These are phyloP conservation scores for Octopus bimaculoides DNA, from an alignment of 1,140 invertebrate species.

Conservation along the genomic window DNA sequence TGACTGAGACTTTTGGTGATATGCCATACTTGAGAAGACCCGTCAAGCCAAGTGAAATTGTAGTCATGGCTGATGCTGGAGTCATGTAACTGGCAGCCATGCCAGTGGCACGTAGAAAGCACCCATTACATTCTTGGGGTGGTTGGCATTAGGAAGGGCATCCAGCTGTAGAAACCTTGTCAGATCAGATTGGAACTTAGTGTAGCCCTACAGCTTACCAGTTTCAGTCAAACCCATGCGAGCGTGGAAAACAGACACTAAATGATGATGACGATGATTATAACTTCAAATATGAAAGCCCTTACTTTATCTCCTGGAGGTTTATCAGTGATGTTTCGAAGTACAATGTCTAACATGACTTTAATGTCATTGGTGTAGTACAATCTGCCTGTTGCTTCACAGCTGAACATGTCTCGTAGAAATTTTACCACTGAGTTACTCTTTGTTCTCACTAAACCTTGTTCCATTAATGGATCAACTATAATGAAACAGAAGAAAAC, in stretches of 20 bases:
- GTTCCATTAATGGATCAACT: background rate
- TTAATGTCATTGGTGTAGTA: constrained; percentile 93
- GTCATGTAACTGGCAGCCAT: too few relatives aligned
- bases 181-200: background rate
- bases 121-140: too few relatives aligned
- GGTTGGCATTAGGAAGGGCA: too few relatives aligned
- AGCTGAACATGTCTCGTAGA: constrained; percentile 79
- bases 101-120: too few relatives aligned
- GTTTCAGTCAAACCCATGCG: too few relatives aligned
- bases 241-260: too few relatives aligned
- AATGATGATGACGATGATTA: background rate
- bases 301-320: constrained; percentile 80
- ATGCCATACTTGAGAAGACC: too few relatives aligned
- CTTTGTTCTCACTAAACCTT: constrained; percentile 60
- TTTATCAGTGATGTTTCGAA: constrained; percentile 82
- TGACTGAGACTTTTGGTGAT: too few relatives aligned
- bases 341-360: constrained; percentile 87
- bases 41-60: too few relatives aligned
- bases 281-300: background rate
- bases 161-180: too few relatives aligned
- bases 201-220: too few relatives aligned
- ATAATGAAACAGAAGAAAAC: background rate
- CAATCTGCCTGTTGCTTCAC: constrained; percentile 72
- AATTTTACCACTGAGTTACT: constrained; percentile 82
- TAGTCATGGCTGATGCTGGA: too few relatives aligned